Percentiles rank a stretch among this genome's conserved stretches.
phyloP scores from a whole-genome alignment of 1,140 invertebrate species.

The Goniozus legneri region DNA sequence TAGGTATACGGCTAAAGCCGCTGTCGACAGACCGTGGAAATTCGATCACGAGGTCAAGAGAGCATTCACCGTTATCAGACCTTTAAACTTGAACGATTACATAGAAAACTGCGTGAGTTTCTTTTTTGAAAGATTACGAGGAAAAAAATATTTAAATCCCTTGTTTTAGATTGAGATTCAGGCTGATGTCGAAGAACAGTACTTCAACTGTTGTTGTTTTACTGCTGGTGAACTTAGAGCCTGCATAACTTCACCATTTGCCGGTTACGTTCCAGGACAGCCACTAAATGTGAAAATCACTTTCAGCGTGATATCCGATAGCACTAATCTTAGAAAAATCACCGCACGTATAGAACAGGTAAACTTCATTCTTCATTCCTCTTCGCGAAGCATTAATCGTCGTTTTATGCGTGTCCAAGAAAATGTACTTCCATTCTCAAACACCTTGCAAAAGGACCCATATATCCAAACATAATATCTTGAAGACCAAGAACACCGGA shows the following conservation, averaged over 20 bases:
- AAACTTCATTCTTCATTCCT: neutral
- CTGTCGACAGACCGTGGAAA: slow-evolving; percentile 58
- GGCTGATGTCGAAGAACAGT: neutral
- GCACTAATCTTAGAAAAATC: neutral
- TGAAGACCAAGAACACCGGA: no score
- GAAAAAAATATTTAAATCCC: no score
- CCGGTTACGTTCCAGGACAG: neutral
- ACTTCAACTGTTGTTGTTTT: neutral
- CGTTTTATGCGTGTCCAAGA: no score
- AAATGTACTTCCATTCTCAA: no score
- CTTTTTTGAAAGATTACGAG: no score
- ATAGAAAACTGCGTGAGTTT: no score
- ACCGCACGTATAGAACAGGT: neutral
- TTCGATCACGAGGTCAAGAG: slow-evolving; percentile 55
- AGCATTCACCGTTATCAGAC: slow-evolving; percentile 14
- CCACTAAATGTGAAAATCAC: neutral
- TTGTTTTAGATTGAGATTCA: neutral
- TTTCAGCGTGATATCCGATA: neutral
- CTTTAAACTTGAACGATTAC: neutral
- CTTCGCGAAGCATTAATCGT: no score
- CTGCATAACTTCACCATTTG: neutral
- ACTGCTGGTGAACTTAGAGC: neutral
- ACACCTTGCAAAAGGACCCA: no score
- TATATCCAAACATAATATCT: no score
- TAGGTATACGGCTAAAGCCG: slow-evolving; percentile 57